These are phyloP conservation scores for Nyctibius grandis DNA, from an alignment of 2,797 vertebrate genomes.

Conservation along the genomic window DNA sequence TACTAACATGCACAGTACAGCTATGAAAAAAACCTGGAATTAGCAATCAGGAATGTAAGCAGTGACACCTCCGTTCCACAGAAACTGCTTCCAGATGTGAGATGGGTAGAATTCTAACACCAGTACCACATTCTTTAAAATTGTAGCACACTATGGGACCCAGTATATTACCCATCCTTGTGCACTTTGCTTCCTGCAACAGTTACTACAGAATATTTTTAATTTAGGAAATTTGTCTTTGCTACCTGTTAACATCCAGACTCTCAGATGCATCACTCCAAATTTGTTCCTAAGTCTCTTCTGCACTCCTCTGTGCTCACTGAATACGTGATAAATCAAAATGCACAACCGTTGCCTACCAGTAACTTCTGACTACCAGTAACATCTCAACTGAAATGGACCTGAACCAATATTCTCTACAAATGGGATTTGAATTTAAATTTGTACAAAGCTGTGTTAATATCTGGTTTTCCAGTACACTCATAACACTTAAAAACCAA, in stretches of 20 bases:
- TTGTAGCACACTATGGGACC: fast-evolving
- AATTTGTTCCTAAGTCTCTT: neutral
- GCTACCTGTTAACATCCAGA: neutral
- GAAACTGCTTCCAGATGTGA: neutral
- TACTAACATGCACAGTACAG: neutral
- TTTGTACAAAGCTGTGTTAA: neutral
- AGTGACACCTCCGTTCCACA: neutral
- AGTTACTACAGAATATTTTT: neutral
- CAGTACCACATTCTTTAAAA: neutral
- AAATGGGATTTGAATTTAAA: neutral
- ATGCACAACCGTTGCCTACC: neutral
- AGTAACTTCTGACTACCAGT: neutral
- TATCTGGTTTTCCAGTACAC: neutral
- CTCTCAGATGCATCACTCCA: neutral
- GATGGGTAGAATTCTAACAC: neutral
- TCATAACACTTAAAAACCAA: neutral
- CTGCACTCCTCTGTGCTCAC: neutral
- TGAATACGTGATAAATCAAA: neutral
- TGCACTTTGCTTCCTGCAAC: neutral
- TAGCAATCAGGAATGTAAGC: neutral
- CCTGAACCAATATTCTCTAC: neutral
- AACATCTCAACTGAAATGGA: neutral
- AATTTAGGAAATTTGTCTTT: neutral
- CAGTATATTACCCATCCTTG: neutral
- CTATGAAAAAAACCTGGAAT: neutral